Percentiles rank a stretch among this genome's conserved stretches.
Conservation (phyloP, 2,888 invertebrate genomes). For the Agrotis ipsilon region DNA sequence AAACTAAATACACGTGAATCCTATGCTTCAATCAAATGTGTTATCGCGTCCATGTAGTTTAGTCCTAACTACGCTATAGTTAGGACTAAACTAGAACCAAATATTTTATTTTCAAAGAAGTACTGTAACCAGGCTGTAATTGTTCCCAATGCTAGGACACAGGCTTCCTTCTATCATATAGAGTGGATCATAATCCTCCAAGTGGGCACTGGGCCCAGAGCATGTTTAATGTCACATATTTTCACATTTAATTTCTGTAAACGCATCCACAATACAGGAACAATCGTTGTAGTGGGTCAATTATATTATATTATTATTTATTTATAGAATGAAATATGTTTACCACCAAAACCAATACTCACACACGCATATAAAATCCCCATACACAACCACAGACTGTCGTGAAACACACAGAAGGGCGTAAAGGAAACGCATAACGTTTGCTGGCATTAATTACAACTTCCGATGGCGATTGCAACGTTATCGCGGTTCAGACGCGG, state of each 20-base stretch:
- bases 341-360: neutral
- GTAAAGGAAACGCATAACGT: slow-evolving; percentile 80
- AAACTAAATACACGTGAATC: slow-evolving; percentile 13
- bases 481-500: slow-evolving; percentile 72
- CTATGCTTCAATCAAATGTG: slow-evolving; percentile 9
- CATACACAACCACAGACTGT: neutral
- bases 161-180: neutral
- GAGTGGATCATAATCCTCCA: neutral
- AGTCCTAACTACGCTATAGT: too few relatives aligned
- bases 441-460: slow-evolving; percentile 82
- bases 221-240: neutral
- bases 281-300: too few relatives aligned
- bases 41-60: slow-evolving; percentile 7
- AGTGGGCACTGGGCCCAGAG: neutral
- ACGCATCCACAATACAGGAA: too few relatives aligned
- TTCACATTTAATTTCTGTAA: too few relatives aligned
- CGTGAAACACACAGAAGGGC: slow-evolving; percentile 36
- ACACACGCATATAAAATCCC: neutral
- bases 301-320: too few relatives aligned
- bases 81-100: neutral
- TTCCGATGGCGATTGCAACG: slow-evolving; percentile 76
- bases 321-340: too few relatives aligned
- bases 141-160: neutral
- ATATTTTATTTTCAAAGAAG: neutral
- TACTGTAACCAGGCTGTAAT: neutral